Conservation (phyloP, 2,888 invertebrate species). For the Eupeodes luniger region DNA sequence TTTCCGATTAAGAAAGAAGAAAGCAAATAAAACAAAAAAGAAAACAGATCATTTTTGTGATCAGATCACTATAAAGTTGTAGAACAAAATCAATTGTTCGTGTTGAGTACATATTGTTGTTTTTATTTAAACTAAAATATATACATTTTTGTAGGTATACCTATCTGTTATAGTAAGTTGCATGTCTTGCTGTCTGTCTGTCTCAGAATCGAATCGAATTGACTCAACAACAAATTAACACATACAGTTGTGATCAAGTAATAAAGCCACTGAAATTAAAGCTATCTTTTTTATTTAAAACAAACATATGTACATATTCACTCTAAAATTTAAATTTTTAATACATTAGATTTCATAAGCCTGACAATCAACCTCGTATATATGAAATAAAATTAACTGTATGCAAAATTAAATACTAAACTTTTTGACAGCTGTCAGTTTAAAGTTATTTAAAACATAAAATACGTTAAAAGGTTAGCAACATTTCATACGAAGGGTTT, state of each 20-base stretch:
- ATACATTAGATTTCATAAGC: too few species aligned
- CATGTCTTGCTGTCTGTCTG: conserved; percentile 7
- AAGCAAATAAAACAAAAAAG: background rate
- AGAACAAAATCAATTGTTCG: conserved; percentile 57
- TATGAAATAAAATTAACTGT: too few species aligned
- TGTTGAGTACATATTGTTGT: conserved; percentile 21
- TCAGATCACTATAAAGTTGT: conserved; percentile 19
- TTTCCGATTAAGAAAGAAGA: background rate
- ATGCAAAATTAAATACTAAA: too few species aligned
- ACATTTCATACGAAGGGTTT: too few species aligned
- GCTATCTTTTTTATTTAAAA: too few species aligned
- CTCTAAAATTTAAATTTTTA: too few species aligned
- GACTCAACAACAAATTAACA: conserved; percentile 11
- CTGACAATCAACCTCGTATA: too few species aligned
- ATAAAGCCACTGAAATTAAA: too few species aligned
- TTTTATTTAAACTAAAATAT: conserved; percentile 27
- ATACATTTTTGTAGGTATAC: background rate
- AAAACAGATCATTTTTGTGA: background rate
- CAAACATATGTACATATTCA: too few species aligned
- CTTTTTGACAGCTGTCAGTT: too few species aligned
- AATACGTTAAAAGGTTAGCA: too few species aligned
- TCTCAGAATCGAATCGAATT: background rate
- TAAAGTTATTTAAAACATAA: too few species aligned
- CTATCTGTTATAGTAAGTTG: conserved; percentile 37
- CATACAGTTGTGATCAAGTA: background rate